Conservation (phyloP, 2,888 invertebrate genomes). For the Aproaerema taeniolella region DNA sequence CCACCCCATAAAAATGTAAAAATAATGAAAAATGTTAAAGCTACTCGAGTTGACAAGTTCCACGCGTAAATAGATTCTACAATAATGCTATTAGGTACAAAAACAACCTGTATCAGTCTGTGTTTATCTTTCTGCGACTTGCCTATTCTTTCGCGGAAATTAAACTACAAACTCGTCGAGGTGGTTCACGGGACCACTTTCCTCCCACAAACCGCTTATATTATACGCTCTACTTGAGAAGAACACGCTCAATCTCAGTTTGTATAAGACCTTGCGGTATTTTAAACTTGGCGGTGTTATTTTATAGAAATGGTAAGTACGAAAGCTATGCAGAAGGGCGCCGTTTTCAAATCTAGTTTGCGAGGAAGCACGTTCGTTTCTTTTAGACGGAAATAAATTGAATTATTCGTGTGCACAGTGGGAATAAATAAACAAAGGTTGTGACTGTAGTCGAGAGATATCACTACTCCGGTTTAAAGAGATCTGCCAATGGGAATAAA, state of each 20-base stretch:
- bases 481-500: constrained; percentile 34
- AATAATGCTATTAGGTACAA: too few species aligned
- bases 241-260: constrained; percentile 21
- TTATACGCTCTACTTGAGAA: constrained; percentile 36
- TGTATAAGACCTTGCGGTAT: constrained; percentile 20
- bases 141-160: constrained; percentile 42
- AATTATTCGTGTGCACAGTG: constrained; percentile 30
- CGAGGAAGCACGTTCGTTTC: constrained; percentile 18
- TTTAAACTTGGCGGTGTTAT: constrained; percentile 30
- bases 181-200: constrained; percentile 41
- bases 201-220: constrained; percentile 38
- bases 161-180: constrained; percentile 39
- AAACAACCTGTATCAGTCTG: too few species aligned
- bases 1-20: too few species aligned
- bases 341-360: constrained; percentile 39
- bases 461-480: too few species aligned
- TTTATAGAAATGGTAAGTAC: constrained; percentile 25
- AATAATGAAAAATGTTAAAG: too few species aligned
- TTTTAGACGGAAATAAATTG: constrained; percentile 16
- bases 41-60: too few species aligned
- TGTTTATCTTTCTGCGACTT: constrained; percentile 14
- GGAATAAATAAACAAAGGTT: constrained; percentile 24
- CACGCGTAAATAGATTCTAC: too few species aligned
- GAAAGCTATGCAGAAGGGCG: constrained; percentile 31
- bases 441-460: constrained; percentile 23